These are phyloP conservation scores for Eumaeus atala DNA, from an alignment of 1,140 invertebrate genomes.

Conservation along the genomic window DNA sequence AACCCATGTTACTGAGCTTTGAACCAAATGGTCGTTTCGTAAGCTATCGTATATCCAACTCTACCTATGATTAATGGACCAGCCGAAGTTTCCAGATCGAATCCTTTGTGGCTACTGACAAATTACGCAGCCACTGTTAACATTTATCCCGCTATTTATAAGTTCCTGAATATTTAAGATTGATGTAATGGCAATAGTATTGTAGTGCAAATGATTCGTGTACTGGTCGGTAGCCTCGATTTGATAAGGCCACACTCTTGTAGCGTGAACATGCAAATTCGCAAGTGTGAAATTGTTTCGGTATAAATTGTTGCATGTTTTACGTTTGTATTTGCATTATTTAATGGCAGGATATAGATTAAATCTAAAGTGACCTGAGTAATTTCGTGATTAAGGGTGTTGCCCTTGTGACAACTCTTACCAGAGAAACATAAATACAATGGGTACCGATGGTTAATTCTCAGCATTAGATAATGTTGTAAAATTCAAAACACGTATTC, in stretches of 20 bases:
- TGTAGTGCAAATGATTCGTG: slow-evolving; percentile 27
- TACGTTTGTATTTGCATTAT: neutral
- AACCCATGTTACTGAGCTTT: slow-evolving; percentile 40
- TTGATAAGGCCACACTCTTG: neutral
- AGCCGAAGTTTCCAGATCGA: slow-evolving; percentile 38
- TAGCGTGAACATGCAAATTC: slow-evolving; percentile 3
- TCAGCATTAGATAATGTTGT: too few relatives aligned
- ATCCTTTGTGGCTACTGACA: slow-evolving; percentile 60
- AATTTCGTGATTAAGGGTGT: neutral
- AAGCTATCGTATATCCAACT: slow-evolving; percentile 52
- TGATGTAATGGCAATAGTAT: slow-evolving; percentile 26
- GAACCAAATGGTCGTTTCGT: slow-evolving; percentile 46
- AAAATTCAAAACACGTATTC: too few relatives aligned
- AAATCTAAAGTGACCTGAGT: neutral
- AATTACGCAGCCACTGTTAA: slow-evolving; percentile 55
- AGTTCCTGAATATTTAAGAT: slow-evolving; percentile 20
- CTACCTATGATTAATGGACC: slow-evolving; percentile 52
- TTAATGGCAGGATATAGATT: neutral
- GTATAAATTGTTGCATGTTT: neutral
- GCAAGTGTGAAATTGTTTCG: neutral
- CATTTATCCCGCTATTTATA: slow-evolving; percentile 36
- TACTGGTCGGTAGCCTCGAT: slow-evolving; percentile 6
- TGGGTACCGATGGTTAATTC: too few relatives aligned
- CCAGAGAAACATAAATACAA: too few relatives aligned
- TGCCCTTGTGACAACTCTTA: slow-evolving; percentile 4